Conservation (phyloP, 2,888 invertebrate species). For the Dryomyza anilis region DNA sequence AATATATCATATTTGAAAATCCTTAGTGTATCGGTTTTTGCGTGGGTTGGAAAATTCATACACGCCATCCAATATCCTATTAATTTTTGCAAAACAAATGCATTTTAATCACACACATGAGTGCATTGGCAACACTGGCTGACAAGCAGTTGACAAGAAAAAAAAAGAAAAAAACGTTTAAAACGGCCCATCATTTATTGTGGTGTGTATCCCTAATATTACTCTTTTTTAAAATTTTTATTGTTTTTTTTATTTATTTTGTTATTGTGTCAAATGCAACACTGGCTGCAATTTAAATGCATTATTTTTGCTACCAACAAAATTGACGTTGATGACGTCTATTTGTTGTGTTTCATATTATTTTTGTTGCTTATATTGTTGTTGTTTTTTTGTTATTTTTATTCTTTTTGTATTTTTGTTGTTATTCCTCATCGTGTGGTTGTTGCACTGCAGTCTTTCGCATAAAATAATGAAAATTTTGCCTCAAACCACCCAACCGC, state of each 20-base stretch:
- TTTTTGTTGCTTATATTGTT: background rate
- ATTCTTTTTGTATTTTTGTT: slow-evolving; percentile 18
- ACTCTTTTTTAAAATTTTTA: too few species aligned
- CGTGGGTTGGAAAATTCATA: background rate
- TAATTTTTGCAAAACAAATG: slow-evolving; percentile 53
- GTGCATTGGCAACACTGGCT: slow-evolving; percentile 5
- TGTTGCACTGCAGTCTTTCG: slow-evolving; percentile 55
- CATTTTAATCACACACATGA: slow-evolving; percentile 21
- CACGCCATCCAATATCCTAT: slow-evolving; percentile 46
- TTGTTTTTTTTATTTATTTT: background rate
- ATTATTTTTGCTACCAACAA: slow-evolving; percentile 4
- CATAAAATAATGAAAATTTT: slow-evolving; percentile 57
- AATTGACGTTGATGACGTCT: background rate
- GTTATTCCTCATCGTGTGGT: slow-evolving; percentile 33
- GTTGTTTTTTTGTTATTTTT: slow-evolving; percentile 28
- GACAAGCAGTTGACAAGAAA: background rate
- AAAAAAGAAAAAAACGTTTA: too few species aligned
- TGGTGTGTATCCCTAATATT: too few species aligned
- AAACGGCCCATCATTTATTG: too few species aligned
- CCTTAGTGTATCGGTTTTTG: background rate
- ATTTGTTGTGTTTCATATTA: background rate
- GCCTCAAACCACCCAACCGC: slow-evolving; percentile 29
- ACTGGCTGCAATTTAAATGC: slow-evolving; percentile 21
- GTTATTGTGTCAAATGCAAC: slow-evolving; percentile 4
- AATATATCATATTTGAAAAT: too few species aligned